Evolutionary conservation across 2,113 vertebrate genomes (phyloP), one percentile per base, ranked within the genome.

Genomic region (Lipotes vexillifer): DNA sequence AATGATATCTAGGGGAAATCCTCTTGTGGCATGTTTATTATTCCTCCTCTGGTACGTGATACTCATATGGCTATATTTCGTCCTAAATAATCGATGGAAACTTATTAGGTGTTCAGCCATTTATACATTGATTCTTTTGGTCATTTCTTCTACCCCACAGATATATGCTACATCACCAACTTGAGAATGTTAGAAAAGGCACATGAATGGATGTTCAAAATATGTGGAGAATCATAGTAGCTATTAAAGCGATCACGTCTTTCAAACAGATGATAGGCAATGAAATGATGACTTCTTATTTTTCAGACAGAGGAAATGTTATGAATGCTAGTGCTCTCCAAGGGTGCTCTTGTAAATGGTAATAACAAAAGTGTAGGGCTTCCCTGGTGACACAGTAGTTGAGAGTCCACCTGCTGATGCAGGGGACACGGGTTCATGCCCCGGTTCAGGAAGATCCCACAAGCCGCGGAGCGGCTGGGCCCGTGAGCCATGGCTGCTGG

Each of bases 401-500:
- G 46, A 46, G 46, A 46, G 12, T 46, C 12, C 12, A 2, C 46
- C 46, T 46, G 46, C 46, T 2, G 2, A 46, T 49, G 46, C 46
- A 49, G 46, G 46, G 46, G 13, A 49, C 46, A 4, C 3, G 3
- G 46, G 13, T 49, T 49, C 3, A 13, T 14, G 13, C 3, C 46
- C 46, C 13, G 3, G 46, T 49, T 13, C 13, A 3, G 46, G 46
- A 49, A 49, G 46, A 13, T 49, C 46, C 13, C 46, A 49, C 46
- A 14, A 14, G 46, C 46, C 0, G 46, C 3, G 0, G 46, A 49
- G 12, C 3, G 46, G 13, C 46, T 49, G 0, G 46, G 46, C 46
- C 46, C 13, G 3, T 49, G 46, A 49, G 46, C 46, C 46, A 14
- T 14, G 46, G 46, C 1, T 0, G 13, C 46, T 49, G 46, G 14